These are phyloP conservation scores for Saturnia pavonia DNA, from an alignment of 2,888 invertebrate genomes.

Conservation along the genomic window DNA sequence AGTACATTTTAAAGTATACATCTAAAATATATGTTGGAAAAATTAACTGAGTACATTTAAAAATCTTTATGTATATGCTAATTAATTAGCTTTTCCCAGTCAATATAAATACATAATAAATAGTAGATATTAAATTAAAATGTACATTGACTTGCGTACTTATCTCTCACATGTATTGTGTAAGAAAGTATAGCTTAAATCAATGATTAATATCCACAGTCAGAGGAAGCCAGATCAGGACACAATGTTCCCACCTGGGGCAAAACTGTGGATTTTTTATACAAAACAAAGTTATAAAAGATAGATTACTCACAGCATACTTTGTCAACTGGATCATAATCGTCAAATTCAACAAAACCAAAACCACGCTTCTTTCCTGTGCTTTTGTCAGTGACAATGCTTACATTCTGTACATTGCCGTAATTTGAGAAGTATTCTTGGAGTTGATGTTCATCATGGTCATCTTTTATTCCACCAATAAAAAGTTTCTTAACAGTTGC, in stretches of 20 bases:
- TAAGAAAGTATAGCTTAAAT: slow-evolving; percentile 77
- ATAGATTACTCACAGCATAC: slow-evolving; percentile 90
- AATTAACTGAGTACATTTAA: too few relatives aligned
- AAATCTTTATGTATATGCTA: too few relatives aligned
- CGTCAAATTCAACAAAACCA: slow-evolving; percentile 98
- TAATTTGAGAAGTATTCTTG: slow-evolving; percentile 91
- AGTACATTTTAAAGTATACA: background rate
- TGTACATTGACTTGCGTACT: slow-evolving; percentile 78
- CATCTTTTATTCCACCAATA: slow-evolving; percentile 97
- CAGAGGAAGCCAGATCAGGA: slow-evolving; percentile 76
- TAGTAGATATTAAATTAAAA: slow-evolving; percentile 18
- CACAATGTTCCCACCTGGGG: slow-evolving; percentile 73
- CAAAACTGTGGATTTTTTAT: slow-evolving; percentile 65
- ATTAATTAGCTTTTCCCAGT: too few relatives aligned
- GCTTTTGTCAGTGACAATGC: slow-evolving; percentile 95
- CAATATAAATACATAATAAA: background rate
- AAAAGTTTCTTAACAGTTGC: slow-evolving; percentile 97
- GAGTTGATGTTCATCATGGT: slow-evolving; percentile 95
- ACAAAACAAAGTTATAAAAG: slow-evolving; percentile 21
- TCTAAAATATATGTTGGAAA: too few relatives aligned
- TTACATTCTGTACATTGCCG: slow-evolving; percentile 92
- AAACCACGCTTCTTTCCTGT: slow-evolving; percentile 97
- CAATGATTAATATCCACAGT: slow-evolving; percentile 76
- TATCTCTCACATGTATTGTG: slow-evolving; percentile 50
- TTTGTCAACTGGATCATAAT: slow-evolving; percentile 98